These are phyloP conservation scores for Sinosuthora webbiana DNA, from an alignment of 2,113 vertebrate genomes.

Conservation along the genomic window DNA sequence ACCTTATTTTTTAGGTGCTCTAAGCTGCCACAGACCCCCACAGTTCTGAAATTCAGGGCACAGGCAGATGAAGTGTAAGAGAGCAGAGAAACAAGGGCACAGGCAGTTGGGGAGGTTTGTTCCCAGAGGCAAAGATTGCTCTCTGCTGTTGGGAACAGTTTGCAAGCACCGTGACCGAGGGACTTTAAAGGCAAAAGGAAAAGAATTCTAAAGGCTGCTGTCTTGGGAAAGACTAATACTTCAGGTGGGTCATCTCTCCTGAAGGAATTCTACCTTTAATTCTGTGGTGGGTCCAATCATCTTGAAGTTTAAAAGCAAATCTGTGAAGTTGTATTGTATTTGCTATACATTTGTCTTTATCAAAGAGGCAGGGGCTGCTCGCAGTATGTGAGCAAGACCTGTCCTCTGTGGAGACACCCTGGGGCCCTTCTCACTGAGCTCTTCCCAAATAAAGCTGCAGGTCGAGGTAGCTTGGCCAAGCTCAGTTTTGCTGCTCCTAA, in stretches of 20 bases:
- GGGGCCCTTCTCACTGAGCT: neutral
- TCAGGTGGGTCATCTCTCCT: neutral
- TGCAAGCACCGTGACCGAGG: neutral
- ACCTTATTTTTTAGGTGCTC: neutral
- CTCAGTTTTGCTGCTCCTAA: neutral
- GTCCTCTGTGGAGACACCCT: neutral
- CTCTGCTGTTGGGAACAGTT: neutral
- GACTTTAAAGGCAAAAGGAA: neutral
- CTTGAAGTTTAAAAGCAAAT: neutral
- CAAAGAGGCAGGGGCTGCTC: neutral
- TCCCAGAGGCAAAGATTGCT: neutral
- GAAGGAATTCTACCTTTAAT: neutral
- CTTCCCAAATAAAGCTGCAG: neutral
- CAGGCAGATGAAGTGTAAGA: neutral
- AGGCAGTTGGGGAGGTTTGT: neutral
- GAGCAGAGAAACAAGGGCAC: neutral
- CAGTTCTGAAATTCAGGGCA: neutral
- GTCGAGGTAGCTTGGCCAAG: neutral
- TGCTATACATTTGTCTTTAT: neutral
- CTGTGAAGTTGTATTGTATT: neutral
- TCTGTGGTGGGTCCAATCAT: neutral
- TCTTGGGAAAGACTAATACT: neutral
- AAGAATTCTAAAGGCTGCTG: neutral
- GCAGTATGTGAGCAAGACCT: neutral
- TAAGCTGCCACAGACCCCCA: neutral